Percentiles rank a stretch among this genome's conserved stretches.
Evolutionary conservation across 2,113 vertebrate species (phyloP).

Genomic region (Theropithecus gelada): DNA sequence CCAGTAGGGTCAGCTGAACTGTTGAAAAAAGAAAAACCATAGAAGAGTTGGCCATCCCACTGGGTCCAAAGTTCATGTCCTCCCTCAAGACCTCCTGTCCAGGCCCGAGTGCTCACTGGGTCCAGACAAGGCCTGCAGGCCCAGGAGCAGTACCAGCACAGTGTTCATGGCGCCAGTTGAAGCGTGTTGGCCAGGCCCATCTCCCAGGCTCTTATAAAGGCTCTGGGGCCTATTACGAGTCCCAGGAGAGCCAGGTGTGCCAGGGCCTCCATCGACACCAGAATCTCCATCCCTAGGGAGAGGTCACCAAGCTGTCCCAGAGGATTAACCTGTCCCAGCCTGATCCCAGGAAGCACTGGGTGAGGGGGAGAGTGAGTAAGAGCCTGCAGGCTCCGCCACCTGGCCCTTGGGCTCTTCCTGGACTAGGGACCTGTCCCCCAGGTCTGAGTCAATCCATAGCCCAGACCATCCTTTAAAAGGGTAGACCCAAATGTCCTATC

Average conservation of each 20-base stretch:
- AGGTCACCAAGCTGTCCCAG: neutral
- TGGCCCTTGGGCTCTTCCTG: neutral
- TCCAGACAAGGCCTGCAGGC: neutral
- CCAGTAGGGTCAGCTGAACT: neutral
- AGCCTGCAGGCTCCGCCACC: neutral
- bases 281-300: conserved; percentile 16
- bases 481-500: neutral
- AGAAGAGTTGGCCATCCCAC: neutral
- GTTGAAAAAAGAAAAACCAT: neutral
- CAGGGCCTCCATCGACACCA: neutral
- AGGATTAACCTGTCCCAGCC: conserved; percentile 16
- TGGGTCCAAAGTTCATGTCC: neutral
- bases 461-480: neutral
- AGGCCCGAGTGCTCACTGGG: rapidly evolving
- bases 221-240: neutral
- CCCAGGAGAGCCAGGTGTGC: neutral
- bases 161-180: neutral
- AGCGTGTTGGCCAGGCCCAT: neutral
- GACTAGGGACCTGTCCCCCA: neutral
- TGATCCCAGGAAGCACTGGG: conserved; percentile 10
- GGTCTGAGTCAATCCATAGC: neutral
- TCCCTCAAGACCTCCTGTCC: neutral
- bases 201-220: neutral
- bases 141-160: neutral
- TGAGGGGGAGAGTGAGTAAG: neutral